These are phyloP conservation scores for Micropoecilia bifurca DNA, from an alignment of 2,797 vertebrate species.

Conservation along the genomic window DNA sequence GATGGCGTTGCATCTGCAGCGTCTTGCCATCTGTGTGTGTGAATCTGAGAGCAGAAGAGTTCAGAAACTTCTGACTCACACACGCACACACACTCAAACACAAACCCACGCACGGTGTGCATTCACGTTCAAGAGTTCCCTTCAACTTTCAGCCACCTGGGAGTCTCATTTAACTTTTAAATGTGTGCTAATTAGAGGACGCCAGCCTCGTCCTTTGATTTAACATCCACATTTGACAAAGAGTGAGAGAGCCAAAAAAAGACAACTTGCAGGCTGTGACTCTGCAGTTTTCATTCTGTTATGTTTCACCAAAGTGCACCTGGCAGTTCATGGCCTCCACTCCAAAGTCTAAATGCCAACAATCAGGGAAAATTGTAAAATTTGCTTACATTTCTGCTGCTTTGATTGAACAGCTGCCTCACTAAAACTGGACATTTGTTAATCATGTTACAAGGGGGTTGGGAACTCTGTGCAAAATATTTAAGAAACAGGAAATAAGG, in stretches of 20 bases:
- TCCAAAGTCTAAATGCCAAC: not conserved
- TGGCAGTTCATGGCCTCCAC: not conserved
- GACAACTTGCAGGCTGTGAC: conserved; percentile 15
- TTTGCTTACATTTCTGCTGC: not conserved
- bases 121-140: conserved; percentile 12
- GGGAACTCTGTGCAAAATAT: not conserved
- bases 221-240: conserved; percentile 57
- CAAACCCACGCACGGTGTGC: conserved; percentile 5
- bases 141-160: conserved; percentile 69
- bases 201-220: conserved; percentile 59
- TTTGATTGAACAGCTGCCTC: not conserved
- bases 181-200: conserved; percentile 74
- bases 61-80: conserved; percentile 44
- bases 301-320: not conserved
- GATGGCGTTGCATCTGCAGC: conserved; percentile 66
- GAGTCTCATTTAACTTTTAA: conserved; percentile 81
- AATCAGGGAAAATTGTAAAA: not conserved
- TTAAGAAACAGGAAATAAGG: not conserved
- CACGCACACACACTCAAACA: conserved; percentile 15
- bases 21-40: conserved; percentile 73
- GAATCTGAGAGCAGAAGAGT: conserved; percentile 59
- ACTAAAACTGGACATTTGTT: not conserved
- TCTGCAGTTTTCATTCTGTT: conserved; percentile 37
- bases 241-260: conserved; percentile 4
- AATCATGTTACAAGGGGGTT: not conserved